These are phyloP conservation scores for Drosophila bifasciata DNA, from an alignment of 1,140 invertebrate species.

Conservation along the genomic window DNA sequence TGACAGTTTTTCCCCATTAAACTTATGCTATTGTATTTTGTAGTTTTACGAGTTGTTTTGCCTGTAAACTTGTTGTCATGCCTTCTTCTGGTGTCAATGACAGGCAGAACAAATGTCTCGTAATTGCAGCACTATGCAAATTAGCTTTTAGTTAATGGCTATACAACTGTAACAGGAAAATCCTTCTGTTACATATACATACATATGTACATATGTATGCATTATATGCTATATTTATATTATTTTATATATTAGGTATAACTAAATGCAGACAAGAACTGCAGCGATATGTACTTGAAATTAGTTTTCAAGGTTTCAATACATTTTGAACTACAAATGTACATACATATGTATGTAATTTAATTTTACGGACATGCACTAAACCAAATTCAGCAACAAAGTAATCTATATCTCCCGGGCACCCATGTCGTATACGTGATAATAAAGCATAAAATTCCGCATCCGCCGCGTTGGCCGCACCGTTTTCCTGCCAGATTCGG, in stretches of 20 bases:
- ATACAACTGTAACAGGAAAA: too few species aligned
- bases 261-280: slow-evolving; percentile 55
- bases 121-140: too few species aligned
- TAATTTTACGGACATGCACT: neutral
- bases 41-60: slow-evolving; percentile 10
- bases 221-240: too few species aligned
- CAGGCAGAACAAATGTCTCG: slow-evolving; percentile 41
- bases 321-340: neutral
- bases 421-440: slow-evolving; percentile 41
- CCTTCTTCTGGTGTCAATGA: slow-evolving; percentile 56
- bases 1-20: slow-evolving; percentile 64
- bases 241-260: too few species aligned
- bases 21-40: slow-evolving; percentile 62
- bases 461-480: slow-evolving; percentile 32
- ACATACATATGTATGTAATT: too few species aligned
- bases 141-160: too few species aligned
- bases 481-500: slow-evolving; percentile 5
- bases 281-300: too few species aligned
- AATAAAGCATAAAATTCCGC: slow-evolving; percentile 33
- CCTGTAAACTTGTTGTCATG: slow-evolving; percentile 47
- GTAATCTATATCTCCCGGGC: slow-evolving; percentile 20
- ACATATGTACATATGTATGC: too few species aligned
- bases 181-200: too few species aligned
- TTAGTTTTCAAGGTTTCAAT: neutral
- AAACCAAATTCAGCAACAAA: slow-evolving; percentile 18